Percentiles rank a stretch among this genome's conserved stretches.
Conservation (phyloP, 92 coral and sea anemone genomes). For the Blastomussa wellsi region DNA sequence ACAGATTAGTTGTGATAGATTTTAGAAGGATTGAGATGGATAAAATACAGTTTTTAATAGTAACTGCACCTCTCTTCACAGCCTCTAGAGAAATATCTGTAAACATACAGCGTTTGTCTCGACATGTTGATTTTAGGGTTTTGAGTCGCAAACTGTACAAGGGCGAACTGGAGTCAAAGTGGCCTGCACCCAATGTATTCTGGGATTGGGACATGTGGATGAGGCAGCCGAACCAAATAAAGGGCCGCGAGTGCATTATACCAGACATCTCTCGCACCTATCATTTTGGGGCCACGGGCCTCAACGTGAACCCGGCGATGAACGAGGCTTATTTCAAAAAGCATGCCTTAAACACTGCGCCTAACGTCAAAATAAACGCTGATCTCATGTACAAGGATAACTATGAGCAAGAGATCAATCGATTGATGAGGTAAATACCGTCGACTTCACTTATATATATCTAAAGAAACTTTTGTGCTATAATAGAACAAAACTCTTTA, state of each 20-base stretch:
- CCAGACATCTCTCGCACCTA: slow-evolving; percentile 87
- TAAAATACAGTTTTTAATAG: too few relatives aligned
- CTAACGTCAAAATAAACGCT: slow-evolving; percentile 60
- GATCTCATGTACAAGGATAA: slow-evolving; percentile 59
- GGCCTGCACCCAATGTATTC: slow-evolving; percentile 74
- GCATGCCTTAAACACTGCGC: slow-evolving; percentile 68
- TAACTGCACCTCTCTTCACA: not conserved
- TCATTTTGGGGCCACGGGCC: slow-evolving; percentile 89
- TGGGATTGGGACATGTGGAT: slow-evolving; percentile 92
- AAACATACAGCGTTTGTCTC: not conserved
- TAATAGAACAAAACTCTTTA: too few relatives aligned
- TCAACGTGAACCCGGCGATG: slow-evolving; percentile 69
- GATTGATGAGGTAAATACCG: slow-evolving; percentile 61
- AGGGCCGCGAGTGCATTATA: slow-evolving; percentile 80
- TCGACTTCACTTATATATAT: too few relatives aligned
- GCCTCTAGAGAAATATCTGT: not conserved
- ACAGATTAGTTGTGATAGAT: too few relatives aligned
- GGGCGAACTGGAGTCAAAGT: slow-evolving; percentile 75
- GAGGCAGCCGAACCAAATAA: slow-evolving; percentile 47
- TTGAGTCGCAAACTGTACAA: slow-evolving; percentile 77
- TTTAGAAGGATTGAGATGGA: too few relatives aligned
- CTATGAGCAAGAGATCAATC: slow-evolving; percentile 70
- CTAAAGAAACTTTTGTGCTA: too few relatives aligned
- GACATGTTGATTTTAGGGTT: slow-evolving; percentile 68
- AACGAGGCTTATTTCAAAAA: slow-evolving; percentile 67